Base-by-base conservation (phyloP, 2,888 invertebrate genomes). In the Pimpla rufipes region DNA sequence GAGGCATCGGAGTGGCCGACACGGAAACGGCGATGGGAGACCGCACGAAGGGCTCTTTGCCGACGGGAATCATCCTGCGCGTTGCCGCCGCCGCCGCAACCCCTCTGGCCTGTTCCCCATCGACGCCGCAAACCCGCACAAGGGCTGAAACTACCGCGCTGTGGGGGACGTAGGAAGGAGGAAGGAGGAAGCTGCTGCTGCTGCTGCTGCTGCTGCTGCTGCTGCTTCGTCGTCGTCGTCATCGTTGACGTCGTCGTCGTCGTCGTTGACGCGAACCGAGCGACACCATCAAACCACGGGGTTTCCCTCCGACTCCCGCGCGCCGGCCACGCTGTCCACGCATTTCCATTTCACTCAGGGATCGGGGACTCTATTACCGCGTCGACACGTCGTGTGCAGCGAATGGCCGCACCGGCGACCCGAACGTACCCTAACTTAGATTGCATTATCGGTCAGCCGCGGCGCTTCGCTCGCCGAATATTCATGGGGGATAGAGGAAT, bases 271-370 rank as follows among this genome's bases (percentile, higher is more conserved):
- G 83, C 78, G 75, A 71, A 78, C 57, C 42, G 21, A 42, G 45
- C 84, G 78, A 81, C 77, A 85, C 87, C 85, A 85, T 87, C 57
- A 85, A 90, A 88, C 90, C 87, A 86, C 89, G 88, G 91, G 90
- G 90, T 89, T 88, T 89, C 90, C 62, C 85, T 84, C 86, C 29
- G 87, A 88, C 89, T 85, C 90, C 91, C 29, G 29, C 29, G 29
- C 29, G 29, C 29, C 3, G 86, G 90, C 88, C 90, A 90, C 84
- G 62, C 73, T 83, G 74, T 76, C 80, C 87, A 88, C 78, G 85
- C 88, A 91, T 90, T 91, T 90, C 90, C 91, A 91, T 91, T 90
- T 89, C 88, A 90, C 90, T 88, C 90, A 86, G 21, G 64, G 23
- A 11, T 42, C 6, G 57, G 29, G 2, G n/a, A 45, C 40, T 40